A percentile compares a stretch with the other conserved stretches of the same genome.
These are phyloP conservation scores for Proctacanthus coquilletti DNA, from an alignment of 1,140 invertebrate species.

Conservation along the genomic window DNA sequence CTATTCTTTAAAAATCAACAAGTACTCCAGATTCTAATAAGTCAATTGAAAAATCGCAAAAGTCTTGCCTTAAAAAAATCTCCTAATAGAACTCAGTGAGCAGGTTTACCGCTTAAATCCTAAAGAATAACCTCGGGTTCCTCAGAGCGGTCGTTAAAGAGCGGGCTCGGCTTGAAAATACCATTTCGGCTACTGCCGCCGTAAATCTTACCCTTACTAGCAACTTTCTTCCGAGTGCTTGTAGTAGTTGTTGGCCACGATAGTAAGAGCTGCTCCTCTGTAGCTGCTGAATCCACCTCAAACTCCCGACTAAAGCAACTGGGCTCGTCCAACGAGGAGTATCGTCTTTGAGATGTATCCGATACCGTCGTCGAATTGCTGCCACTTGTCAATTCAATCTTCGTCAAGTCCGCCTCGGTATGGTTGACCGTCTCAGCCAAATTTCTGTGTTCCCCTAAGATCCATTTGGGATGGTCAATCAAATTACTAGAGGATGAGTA, in stretches of 20 bases:
- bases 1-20: too few relatives aligned
- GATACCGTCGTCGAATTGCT: constrained; percentile 32
- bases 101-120: too few relatives aligned
- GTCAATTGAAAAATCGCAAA: too few relatives aligned
- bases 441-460: too few relatives aligned
- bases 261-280: constrained; percentile 36
- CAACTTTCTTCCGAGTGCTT: constrained; percentile 12
- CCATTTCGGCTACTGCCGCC: background rate
- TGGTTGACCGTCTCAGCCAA: too few relatives aligned
- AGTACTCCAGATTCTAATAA: too few relatives aligned
- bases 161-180: background rate
- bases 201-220: background rate
- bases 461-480: background rate
- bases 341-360: constrained; percentile 26
- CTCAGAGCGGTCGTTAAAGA: background rate
- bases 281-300: constrained; percentile 12
- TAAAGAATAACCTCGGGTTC: background rate
- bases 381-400: constrained; percentile 13
- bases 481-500: constrained; percentile 36
- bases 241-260: constrained; percentile 32
- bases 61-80: too few relatives aligned
- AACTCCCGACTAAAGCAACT: constrained; percentile 13
- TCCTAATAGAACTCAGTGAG: too few relatives aligned
- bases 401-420: constrained; percentile 12
- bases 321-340: constrained; percentile 18